phyloP scores from a whole-genome alignment of 37 sponge, comb jelly and placozoan genomes.

The Spongia lamella region DNA sequence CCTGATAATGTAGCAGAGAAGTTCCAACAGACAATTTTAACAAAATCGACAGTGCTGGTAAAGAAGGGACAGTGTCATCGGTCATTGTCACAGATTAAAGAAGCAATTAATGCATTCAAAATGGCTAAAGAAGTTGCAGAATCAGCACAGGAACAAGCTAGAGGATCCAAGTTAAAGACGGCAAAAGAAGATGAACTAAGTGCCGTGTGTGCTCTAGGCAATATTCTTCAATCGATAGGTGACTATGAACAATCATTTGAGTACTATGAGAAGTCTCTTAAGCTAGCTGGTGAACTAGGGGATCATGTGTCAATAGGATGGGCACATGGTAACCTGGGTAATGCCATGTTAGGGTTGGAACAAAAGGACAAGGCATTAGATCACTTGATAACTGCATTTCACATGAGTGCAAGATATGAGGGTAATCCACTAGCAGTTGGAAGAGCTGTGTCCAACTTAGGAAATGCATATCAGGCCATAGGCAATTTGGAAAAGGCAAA shows the following conservation, averaged over 20 bases:
- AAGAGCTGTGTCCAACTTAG: slow-evolving; percentile 68
- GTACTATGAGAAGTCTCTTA: slow-evolving; percentile 42
- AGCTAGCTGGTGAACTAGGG: slow-evolving; percentile 31
- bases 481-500: slow-evolving; percentile 43
- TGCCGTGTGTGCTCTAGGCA: slow-evolving; percentile 54
- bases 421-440: slow-evolving; percentile 57
- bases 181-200: slow-evolving; percentile 40
- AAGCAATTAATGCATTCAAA: slow-evolving; percentile 40
- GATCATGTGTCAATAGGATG: slow-evolving; percentile 55
- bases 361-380: slow-evolving; percentile 54
- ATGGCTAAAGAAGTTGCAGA: slow-evolving; percentile 24
- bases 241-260: slow-evolving; percentile 47
- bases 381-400: slow-evolving; percentile 41
- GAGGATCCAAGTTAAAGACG: too few species aligned
- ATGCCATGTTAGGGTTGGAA: slow-evolving; percentile 54
- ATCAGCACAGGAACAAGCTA: not conserved
- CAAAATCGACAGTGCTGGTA: slow-evolving; percentile 18
- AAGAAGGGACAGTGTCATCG: slow-evolving; percentile 36
- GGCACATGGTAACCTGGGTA: slow-evolving; percentile 80
- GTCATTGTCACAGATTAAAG: slow-evolving; percentile 44
- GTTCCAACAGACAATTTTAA: slow-evolving; percentile 23
- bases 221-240: slow-evolving; percentile 53
- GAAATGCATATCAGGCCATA: slow-evolving; percentile 61
- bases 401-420: slow-evolving; percentile 46
- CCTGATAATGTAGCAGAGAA: not conserved